Percentiles rank a stretch among this genome's conserved stretches.
These are phyloP conservation scores for Sphaeramia orbicularis DNA, from an alignment of 2,797 vertebrate species.

Conservation along the genomic window DNA sequence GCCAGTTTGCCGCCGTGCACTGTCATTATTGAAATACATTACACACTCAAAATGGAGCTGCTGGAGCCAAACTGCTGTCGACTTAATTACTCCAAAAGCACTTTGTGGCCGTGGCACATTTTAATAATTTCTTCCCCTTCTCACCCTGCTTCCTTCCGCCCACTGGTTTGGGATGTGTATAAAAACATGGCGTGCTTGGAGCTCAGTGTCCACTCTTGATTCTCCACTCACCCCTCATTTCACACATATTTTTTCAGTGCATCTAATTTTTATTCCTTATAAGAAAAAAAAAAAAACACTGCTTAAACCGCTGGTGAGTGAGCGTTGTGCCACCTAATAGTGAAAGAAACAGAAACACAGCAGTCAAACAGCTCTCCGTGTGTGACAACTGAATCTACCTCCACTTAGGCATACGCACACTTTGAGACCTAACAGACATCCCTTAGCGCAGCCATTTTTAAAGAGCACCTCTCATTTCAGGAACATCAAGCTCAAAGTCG, in stretches of 20 bases:
- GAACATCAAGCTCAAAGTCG: slow-evolving; percentile 41
- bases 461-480: slow-evolving; percentile 46
- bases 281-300: no score
- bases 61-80: slow-evolving; percentile 75
- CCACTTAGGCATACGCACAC: slow-evolving; percentile 12
- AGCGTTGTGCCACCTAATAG: not conserved
- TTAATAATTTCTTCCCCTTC: slow-evolving; percentile 67
- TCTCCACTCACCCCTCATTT: slow-evolving; percentile 5
- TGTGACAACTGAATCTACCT: slow-evolving; percentile 4
- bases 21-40: slow-evolving; percentile 81
- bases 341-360: not conserved
- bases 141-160: slow-evolving; percentile 35
- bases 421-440: slow-evolving; percentile 25
- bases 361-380: not conserved
- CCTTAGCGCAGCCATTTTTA: slow-evolving; percentile 54
- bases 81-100: slow-evolving; percentile 78
- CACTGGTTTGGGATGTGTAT: slow-evolving; percentile 27
- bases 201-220: slow-evolving; percentile 7
- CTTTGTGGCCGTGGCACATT: slow-evolving; percentile 71
- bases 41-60: slow-evolving; percentile 72
- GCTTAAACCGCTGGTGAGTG: no score
- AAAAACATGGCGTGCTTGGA: slow-evolving; percentile 15
- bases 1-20: slow-evolving; percentile 64
- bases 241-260: not conserved
- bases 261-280: not conserved